Percentiles rank a stretch among this genome's conserved stretches.
Conservation (phyloP, 2,797 vertebrate genomes). For the Lates japonicus region DNA sequence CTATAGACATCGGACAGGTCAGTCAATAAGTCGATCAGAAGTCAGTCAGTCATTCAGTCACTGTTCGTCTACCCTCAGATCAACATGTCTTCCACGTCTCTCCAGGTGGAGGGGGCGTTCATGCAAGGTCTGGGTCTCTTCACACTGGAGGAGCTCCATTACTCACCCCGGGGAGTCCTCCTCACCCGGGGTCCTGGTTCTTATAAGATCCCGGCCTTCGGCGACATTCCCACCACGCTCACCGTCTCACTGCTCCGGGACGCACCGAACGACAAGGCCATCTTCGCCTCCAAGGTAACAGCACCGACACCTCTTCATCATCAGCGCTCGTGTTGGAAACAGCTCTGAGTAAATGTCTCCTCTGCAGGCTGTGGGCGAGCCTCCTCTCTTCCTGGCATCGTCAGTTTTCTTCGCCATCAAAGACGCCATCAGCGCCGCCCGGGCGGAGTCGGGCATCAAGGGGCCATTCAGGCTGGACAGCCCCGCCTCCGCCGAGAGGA, state of each 20-base stretch:
- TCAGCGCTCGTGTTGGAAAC: neutral
- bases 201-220: conserved; percentile 96
- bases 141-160: conserved; percentile 94
- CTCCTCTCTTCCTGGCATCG: conserved; percentile 94
- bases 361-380: conserved; percentile 94
- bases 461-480: conserved; percentile 92
- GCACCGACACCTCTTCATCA: neutral
- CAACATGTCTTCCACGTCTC: neutral
- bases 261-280: conserved; percentile 92
- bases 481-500: conserved; percentile 94
- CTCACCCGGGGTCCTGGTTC: conserved; percentile 93
- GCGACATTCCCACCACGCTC: conserved; percentile 92
- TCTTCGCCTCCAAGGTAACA: conserved; percentile 95
- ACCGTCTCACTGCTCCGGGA: conserved; percentile 93
- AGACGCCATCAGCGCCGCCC: conserved; percentile 89
- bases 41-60: too few relatives aligned
- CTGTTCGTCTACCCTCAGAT: neutral
- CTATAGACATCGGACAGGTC: conserved; percentile 97
- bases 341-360: neutral
- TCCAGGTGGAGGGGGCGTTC: conserved; percentile 95
- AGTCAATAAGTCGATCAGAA: conserved; percentile 23
- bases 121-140: conserved; percentile 96
- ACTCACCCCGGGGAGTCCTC: conserved; percentile 91
- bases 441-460: conserved; percentile 78
- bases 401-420: conserved; percentile 97